A percentile compares a stretch with the other conserved stretches of the same genome.
Conservation (phyloP, 2,888 invertebrate species). For the Epirrhoe tristata region DNA sequence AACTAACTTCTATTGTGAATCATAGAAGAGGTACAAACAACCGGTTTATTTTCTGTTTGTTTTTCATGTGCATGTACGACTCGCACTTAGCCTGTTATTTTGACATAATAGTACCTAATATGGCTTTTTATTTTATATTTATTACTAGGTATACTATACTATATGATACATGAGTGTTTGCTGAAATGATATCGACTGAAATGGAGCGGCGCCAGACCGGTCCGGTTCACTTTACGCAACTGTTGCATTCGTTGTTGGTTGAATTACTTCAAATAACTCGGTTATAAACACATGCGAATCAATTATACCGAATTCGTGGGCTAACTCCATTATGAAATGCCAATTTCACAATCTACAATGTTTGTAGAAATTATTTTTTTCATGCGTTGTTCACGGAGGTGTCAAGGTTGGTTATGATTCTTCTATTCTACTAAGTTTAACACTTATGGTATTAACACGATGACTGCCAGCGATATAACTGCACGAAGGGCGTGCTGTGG, state of each 20-base stretch:
- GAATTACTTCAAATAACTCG: constrained; percentile 74
- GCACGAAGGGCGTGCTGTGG: no score
- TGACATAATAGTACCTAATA: no score
- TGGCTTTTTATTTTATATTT: no score
- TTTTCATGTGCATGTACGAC: no score
- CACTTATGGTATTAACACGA: no score
- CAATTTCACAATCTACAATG: constrained; percentile 29
- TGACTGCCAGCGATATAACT: no score
- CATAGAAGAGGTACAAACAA: no score
- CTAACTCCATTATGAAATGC: constrained; percentile 30
- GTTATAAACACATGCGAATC: constrained; percentile 61
- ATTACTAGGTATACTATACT: no score
- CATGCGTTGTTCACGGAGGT: not conserved
- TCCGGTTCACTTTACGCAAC: constrained; percentile 77
- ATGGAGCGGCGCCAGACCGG: constrained; percentile 77
- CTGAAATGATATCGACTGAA: constrained; percentile 62
- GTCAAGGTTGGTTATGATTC: not conserved
- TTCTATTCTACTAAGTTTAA: not conserved
- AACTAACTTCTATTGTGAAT: no score
- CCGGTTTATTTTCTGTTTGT: no score
- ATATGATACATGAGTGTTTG: constrained; percentile 59
- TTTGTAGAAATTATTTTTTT: constrained; percentile 15
- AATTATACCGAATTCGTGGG: constrained; percentile 26
- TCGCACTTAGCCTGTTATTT: no score
- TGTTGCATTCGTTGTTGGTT: constrained; percentile 72